phyloP scores from a whole-genome alignment of 1,140 invertebrate genomes.

The Dinoponera quadriceps region DNA sequence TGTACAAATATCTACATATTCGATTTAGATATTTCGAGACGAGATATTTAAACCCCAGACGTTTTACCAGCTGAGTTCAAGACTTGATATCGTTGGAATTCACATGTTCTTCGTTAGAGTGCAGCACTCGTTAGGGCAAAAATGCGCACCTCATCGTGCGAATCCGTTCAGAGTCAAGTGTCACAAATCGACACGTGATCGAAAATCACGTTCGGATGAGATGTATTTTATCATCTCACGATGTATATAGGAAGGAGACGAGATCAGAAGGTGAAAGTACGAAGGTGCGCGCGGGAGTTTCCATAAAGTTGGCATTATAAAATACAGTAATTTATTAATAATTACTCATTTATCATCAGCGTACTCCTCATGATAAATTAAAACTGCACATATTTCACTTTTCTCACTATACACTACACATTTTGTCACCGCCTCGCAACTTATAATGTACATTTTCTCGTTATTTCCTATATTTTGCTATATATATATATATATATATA shows the following conservation, averaged over 20 bases:
- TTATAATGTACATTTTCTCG: slow-evolving; percentile 61
- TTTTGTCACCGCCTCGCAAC: slow-evolving; percentile 34
- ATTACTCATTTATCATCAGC: slow-evolving; percentile 68
- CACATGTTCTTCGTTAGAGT: background rate
- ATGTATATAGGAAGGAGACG: background rate
- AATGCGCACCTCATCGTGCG: background rate
- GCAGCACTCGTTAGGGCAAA: background rate
- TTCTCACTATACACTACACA: slow-evolving; percentile 57
- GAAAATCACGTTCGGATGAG: background rate
- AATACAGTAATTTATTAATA: slow-evolving; percentile 78
- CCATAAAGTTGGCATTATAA: slow-evolving; percentile 69
- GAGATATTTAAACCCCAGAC: no score
- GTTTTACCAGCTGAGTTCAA: background rate
- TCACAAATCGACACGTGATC: background rate
- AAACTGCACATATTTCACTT: slow-evolving; percentile 64
- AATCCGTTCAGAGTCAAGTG: background rate
- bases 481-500: slow-evolving; percentile 40
- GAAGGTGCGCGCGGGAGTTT: background rate
- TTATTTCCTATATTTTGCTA: slow-evolving; percentile 59
- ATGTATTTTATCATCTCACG: background rate
- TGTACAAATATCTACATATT: no score
- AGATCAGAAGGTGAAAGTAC: background rate
- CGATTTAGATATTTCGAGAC: no score
- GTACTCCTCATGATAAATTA: slow-evolving; percentile 66
- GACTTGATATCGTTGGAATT: background rate